These are phyloP conservation scores for Enteromius fasciolatus DNA, from an alignment of 2,797 vertebrate genomes.

Conservation along the genomic window DNA sequence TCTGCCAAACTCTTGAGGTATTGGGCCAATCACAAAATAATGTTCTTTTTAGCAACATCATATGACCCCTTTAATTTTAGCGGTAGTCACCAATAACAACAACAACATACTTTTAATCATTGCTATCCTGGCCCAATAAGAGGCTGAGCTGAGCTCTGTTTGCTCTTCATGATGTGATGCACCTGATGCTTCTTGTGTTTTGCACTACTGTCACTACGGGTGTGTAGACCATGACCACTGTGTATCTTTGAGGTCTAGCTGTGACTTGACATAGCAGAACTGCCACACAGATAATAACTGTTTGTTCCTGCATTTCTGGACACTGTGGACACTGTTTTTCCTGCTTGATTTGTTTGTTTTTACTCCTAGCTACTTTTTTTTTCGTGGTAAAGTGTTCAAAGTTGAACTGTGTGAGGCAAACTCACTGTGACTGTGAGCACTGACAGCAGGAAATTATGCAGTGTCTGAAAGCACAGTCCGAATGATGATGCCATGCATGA, in stretches of 20 bases:
- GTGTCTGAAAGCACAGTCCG: constrained; percentile 14
- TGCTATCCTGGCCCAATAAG: neutral
- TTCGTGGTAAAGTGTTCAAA: neutral
- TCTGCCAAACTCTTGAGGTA: too few relatives aligned
- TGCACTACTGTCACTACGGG: neutral
- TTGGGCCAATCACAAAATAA: too few relatives aligned
- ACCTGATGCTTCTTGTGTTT: neutral
- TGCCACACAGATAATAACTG: neutral
- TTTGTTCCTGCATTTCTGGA: constrained; percentile 2
- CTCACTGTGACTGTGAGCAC: neutral
- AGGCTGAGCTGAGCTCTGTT: neutral
- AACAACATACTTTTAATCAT: neutral
- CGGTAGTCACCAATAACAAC: neutral
- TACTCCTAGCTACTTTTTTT: neutral
- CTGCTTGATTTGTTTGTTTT: constrained; percentile 7
- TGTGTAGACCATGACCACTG: neutral
- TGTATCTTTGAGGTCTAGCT: constrained; percentile 1
- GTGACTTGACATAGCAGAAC: neutral
- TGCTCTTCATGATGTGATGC: neutral
- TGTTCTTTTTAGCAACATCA: too few relatives aligned
- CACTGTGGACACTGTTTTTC: neutral
- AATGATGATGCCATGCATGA: constrained; percentile 47
- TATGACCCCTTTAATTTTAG: neutral
- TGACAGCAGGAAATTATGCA: constrained; percentile 32
- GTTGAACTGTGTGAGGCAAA: neutral